Evolutionary conservation across 2,113 vertebrate genomes (phyloP), one percentile per base, ranked within the genome.

Genomic region (Rana temporaria): DNA sequence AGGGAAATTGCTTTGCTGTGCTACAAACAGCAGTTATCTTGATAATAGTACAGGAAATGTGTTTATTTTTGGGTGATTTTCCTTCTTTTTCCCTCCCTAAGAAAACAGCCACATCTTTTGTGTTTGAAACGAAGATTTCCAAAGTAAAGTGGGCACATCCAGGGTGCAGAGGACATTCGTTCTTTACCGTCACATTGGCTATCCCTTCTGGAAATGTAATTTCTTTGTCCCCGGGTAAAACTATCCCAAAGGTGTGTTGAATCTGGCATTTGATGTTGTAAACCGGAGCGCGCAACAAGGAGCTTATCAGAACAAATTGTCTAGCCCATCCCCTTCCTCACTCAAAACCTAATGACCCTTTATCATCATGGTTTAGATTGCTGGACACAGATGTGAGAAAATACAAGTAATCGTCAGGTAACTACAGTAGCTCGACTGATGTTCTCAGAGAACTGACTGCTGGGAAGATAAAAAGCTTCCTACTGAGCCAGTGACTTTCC

Each of bases 381-480:
- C 92, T 93, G 91, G 94, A 94, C 93, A 93, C 93, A 92, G 92
- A 94, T 93, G 94, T 94, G 93, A 94, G 94, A 95, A 95, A 97
- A 96, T 96, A 95, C 89, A 93, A 96, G 94, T 94, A 93, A 94
- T 95, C 94, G 93, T 92, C 92, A 93, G 93, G 94, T 94, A 95
- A 95, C 93, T 93, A 92, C 91, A 94, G 94, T 91, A 89, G 94
- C 93, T 94, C 93, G 91, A 94, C 94, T 94, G 92, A 95, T 94
- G 95, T 96, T 91, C 94, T 96, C 95, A 91, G 94, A 95, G 92
- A 95, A 95, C 94, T 93, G 94, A 96, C 96, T 95, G 94, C 97
- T 98, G 96, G 91, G 96, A 97, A 93, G 96, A 98, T 98, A 97
- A 99, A 98, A 97, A 96, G 95, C 93, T 93, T 95, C 97, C 96